A percentile compares a stretch with the other conserved stretches of the same genome.
Conservation (phyloP, 2,113 vertebrate species). For the Phoxinus phoxinus region DNA sequence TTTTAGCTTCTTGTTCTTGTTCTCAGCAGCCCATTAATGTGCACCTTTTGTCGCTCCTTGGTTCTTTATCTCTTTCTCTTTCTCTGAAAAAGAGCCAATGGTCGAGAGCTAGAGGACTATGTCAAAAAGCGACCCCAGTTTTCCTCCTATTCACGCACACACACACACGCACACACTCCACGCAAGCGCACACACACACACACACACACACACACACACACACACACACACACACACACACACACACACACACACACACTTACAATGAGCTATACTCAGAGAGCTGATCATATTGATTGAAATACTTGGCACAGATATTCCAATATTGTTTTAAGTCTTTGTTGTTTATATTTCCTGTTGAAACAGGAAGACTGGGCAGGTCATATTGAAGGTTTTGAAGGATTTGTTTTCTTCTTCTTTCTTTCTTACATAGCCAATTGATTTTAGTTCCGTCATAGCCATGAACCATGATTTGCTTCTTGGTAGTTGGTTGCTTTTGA, state of each 20-base stretch:
- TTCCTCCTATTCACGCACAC: not conserved
- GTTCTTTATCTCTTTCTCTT: not conserved
- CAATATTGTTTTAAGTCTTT: not conserved
- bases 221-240: too few species aligned
- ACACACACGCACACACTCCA: not conserved
- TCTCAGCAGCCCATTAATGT: slow-evolving; percentile 17
- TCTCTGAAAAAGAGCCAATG: not conserved
- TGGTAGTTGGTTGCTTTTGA: not conserved
- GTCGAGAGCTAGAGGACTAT: not conserved
- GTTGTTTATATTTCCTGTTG: not conserved
- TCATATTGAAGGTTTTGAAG: not conserved
- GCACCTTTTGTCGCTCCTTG: not conserved
- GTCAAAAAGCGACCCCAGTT: not conserved
- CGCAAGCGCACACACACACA: too few species aligned
- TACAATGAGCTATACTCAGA: not conserved
- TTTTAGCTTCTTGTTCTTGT: slow-evolving; percentile 41
- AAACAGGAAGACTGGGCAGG: not conserved
- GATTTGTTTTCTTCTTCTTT: not conserved
- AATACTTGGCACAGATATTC: not conserved
- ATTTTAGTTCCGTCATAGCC: not conserved
- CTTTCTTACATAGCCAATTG: not conserved
- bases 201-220: too few species aligned
- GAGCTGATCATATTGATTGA: not conserved
- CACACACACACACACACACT: too few species aligned
- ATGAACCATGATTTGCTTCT: not conserved